These are phyloP conservation scores for Sebastolobus alascanus DNA, from an alignment of 2,797 vertebrate genomes.

Conservation along the genomic window DNA sequence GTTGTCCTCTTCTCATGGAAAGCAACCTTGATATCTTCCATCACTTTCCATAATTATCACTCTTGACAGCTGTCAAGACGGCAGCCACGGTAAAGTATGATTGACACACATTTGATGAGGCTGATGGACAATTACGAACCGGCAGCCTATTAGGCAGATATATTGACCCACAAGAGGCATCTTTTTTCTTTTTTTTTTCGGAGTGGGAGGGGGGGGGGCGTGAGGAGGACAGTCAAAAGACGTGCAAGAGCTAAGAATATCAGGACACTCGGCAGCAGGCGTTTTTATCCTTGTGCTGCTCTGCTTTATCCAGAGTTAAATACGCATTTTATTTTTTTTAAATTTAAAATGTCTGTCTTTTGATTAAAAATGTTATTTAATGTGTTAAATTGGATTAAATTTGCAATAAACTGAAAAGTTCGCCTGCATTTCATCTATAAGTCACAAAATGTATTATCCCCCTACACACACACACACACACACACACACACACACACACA, in stretches of 20 bases:
- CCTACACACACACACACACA: neutral
- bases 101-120: slow-evolving; percentile 65
- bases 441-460: neutral
- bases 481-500: neutral
- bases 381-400: neutral
- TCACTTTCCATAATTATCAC: slow-evolving; percentile 84
- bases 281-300: slow-evolving; percentile 4
- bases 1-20: slow-evolving; percentile 85
- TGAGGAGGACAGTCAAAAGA: slow-evolving; percentile 57
- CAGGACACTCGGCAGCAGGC: slow-evolving; percentile 25
- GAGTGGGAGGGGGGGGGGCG: neutral
- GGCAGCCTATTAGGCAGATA: slow-evolving; percentile 54
- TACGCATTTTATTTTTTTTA: too few relatives aligned
- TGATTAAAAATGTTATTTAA: neutral
- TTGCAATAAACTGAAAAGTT: neutral
- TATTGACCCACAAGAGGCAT: slow-evolving; percentile 46
- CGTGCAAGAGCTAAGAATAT: slow-evolving; percentile 55
- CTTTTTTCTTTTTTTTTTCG: neutral
- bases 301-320: slow-evolving; percentile 11
- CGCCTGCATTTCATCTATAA: neutral
- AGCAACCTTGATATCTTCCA: slow-evolving; percentile 83
- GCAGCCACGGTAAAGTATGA: slow-evolving; percentile 52
- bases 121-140: slow-evolving; percentile 65
- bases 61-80: slow-evolving; percentile 69
- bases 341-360: neutral